Evolutionary conservation across 2,888 invertebrate genomes (phyloP).

Genomic region (Sarcophaga subvicina): DNA sequence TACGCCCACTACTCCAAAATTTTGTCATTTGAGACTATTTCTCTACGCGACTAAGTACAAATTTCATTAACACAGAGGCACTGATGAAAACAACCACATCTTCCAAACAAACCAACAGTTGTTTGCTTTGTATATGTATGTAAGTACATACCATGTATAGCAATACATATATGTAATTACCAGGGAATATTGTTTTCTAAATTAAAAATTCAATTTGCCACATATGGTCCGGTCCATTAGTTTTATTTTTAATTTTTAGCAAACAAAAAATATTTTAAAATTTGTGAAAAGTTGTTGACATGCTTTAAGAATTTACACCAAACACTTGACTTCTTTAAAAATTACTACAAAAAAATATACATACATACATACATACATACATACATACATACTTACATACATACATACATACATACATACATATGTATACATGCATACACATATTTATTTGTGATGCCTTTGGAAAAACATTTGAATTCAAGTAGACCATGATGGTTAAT

Average conservation of each 20-base stretch:
- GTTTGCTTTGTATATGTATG: background rate
- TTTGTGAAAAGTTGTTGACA: constrained; percentile 44
- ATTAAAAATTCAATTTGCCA: constrained; percentile 61
- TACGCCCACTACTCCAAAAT: too few species aligned
- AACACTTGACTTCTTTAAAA: background rate
- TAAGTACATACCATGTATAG: background rate
- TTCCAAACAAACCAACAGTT: background rate
- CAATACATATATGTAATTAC: background rate
- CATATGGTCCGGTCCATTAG: constrained; percentile 52
- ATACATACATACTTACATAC: too few species aligned
- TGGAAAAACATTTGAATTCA: constrained; percentile 51
- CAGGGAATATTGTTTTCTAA: constrained; percentile 58
- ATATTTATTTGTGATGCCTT: constrained; percentile 3
- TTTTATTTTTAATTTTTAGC: background rate
- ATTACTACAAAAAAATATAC: background rate
- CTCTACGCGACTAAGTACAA: too few species aligned
- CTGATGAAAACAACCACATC: too few species aligned
- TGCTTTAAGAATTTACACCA: constrained; percentile 34
- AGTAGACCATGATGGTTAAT: constrained; percentile 39
- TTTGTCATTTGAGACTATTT: too few species aligned
- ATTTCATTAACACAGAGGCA: too few species aligned
- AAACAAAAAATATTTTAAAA: constrained; percentile 6
- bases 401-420: too few species aligned
- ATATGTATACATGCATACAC: background rate
- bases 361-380: too few species aligned